Percentiles rank a stretch among this genome's conserved stretches.
These are phyloP conservation scores for Temnothorax nylanderi DNA, from an alignment of 1,140 invertebrate genomes.

Conservation along the genomic window DNA sequence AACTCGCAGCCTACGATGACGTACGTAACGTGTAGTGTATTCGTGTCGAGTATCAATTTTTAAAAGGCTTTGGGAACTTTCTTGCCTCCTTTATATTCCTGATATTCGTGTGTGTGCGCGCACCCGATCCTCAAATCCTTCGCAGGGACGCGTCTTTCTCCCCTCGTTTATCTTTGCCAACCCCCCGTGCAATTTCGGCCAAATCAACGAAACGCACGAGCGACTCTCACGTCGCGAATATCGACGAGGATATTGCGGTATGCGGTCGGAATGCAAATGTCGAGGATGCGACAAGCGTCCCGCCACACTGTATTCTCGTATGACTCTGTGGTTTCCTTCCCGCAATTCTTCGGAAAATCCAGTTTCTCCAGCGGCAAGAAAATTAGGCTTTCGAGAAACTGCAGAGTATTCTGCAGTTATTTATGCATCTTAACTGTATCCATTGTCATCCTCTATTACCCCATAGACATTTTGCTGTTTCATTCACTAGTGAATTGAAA, in stretches of 20 bases:
- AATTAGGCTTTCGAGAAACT: background rate
- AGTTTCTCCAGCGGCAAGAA: background rate
- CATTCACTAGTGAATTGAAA: background rate
- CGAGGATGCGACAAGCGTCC: background rate
- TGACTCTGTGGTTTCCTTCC: background rate
- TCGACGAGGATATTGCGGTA: constrained; percentile 45
- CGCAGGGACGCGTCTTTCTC: background rate
- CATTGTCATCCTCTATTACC: constrained; percentile 5
- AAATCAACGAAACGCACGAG: constrained; percentile 48
- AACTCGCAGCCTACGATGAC: background rate
- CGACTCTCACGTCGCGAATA: constrained; percentile 40
- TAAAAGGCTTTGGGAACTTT: background rate
- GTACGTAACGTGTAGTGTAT: background rate
- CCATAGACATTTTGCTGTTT: background rate
- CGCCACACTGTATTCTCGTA: background rate
- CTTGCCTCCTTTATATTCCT: background rate
- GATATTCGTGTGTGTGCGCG: background rate
- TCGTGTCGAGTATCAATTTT: background rate
- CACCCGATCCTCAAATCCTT: constrained; percentile 8
- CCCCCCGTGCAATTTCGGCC: constrained; percentile 15
- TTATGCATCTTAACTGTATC: background rate
- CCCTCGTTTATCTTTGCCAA: constrained; percentile 30
- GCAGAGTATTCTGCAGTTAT: no score
- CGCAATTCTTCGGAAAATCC: background rate
- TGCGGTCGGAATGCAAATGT: constrained; percentile 45